Evolutionary conservation across 1,140 invertebrate genomes (phyloP).

Genomic region (Neodiprion lecontei): DNA sequence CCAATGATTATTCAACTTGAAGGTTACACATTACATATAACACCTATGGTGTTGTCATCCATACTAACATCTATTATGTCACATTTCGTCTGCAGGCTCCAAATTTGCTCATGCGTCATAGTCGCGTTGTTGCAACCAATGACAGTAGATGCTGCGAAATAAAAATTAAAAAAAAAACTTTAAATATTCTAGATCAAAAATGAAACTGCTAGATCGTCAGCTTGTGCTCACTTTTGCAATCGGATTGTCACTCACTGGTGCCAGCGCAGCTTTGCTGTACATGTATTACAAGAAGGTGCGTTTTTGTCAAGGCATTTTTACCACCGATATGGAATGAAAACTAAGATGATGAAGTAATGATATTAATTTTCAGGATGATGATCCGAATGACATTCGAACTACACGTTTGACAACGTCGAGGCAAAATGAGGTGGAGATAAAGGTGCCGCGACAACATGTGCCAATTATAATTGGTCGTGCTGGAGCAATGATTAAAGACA

Average conservation of each 20-base stretch:
- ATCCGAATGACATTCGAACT: slow-evolving; percentile 36
- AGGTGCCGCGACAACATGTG: slow-evolving; percentile 59
- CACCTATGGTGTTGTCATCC: too few species aligned
- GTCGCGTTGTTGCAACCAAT: too few species aligned
- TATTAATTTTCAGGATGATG: slow-evolving; percentile 33
- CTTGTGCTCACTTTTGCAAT: slow-evolving; percentile 44
- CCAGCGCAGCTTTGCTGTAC: slow-evolving; percentile 56
- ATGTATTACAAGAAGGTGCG: slow-evolving; percentile 53
- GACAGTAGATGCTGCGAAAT: too few species aligned
- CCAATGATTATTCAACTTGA: too few species aligned
- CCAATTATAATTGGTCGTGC: slow-evolving; percentile 68
- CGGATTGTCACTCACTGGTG: slow-evolving; percentile 56
- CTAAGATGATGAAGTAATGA: background rate
- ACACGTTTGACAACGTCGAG: slow-evolving; percentile 39
- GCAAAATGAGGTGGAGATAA: slow-evolving; percentile 51
- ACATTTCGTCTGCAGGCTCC: too few species aligned
- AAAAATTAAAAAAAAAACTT: too few species aligned
- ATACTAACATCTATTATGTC: too few species aligned
- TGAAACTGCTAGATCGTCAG: slow-evolving; percentile 35
- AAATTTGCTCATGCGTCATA: too few species aligned
- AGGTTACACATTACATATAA: too few species aligned
- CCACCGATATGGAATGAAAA: slow-evolving; percentile 10
- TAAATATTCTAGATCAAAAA: slow-evolving; percentile 21
- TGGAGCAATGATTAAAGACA: slow-evolving; percentile 72
- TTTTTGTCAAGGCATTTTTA: background rate